Evolutionary conservation across 1,140 invertebrate genomes (phyloP), one percentile per base, ranked within the genome.

Genomic region (Apis mellifera): DNA sequence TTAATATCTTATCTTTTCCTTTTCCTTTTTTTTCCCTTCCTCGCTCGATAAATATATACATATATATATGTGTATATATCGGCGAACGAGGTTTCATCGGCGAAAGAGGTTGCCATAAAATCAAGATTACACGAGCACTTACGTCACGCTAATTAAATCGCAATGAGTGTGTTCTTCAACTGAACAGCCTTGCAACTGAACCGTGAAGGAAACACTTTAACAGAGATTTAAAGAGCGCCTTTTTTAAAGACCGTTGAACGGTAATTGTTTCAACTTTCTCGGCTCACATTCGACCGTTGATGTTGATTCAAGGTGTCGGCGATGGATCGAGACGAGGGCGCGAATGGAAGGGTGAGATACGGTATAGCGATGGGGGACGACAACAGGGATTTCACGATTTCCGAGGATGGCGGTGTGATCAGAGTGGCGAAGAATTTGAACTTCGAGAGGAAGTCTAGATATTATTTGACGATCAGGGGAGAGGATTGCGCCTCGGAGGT

Each of bases 401-500:
- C 97, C 66, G 97, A 98, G 93, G 97, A 99, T 90, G 96, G 97
- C 1, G 98, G 98, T 1, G 95, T 97, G 7, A 96, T 99, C 26
- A 95, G 97, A 68, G 97, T 99, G 1, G 97, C 97, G 11, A 98
- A 98, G 94, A 98, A 98, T 92, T 94, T 99, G 12, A 98, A 99
- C 92, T 99, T 97, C 92, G 98, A 99, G 93, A 95, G 98, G 21
- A 97, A 97, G 89, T 96, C 96, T 21, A 95, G 96, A 9, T 99
- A 99, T 90, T 94, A 96, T 26, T 92, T 99, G 77, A 97, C 96
- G 0, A 96, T 99, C 12, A 96, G 96, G 76, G 98, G 97, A 0
- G 98, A 99, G 93, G 98, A 99, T 92, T 97, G 97, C 90, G 97
- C 97, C 2, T 95, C 95, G 70, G 95, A 96, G 86, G 92, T 95